Evolutionary conservation across 2,888 invertebrate genomes (phyloP), one percentile per base, ranked within the genome.

Genomic region (Notodonta ziczac): DNA sequence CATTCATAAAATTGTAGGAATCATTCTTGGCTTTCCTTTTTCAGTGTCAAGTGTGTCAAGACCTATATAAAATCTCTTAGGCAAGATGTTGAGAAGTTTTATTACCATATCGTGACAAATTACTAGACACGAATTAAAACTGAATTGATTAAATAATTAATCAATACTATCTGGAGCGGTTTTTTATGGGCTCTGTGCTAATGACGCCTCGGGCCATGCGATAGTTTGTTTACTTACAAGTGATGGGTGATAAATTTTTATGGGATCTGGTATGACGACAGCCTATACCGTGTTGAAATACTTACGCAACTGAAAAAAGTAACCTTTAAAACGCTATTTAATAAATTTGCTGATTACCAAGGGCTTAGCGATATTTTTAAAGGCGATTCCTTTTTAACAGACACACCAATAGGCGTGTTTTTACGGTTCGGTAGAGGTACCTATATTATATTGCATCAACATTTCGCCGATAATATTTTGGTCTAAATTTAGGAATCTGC

Each of bases 111-210:
- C 77, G 75, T 63, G 58, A 73, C 73, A 75, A 74, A 76, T 71
- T 70, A 70, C 58, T 62, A 63, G 62, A 61, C 67, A 70, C 62
- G 58, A 63, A 65, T 71, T 73, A 69, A 69, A 76, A 71, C 61
- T 56, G 57, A 70, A 76, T 76, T 63, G 69, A 76, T 74, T 70
- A 63, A 58, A 63, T 71, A 63, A 79, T 82, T 77, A 82, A 85
- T 86, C 84, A 82, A 76, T 82, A 71, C 78, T 74, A 86, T 85
- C 74, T 78, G 66, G 83, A 83, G 74, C 81, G 81, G 81, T 77
- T 86, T 85, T n/a, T 86, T 84, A 84, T 79, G 62, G 76, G 72
- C 63, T 59, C 69, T 72, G 83, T 85, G 80, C 82, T 83, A 81
- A 62, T 60, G 65, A 69, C 78, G 81, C 81, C 78, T 76, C 57